These are phyloP conservation scores for Crotalus tigris DNA, from an alignment of 2,113 vertebrate species.

Conservation along the genomic window DNA sequence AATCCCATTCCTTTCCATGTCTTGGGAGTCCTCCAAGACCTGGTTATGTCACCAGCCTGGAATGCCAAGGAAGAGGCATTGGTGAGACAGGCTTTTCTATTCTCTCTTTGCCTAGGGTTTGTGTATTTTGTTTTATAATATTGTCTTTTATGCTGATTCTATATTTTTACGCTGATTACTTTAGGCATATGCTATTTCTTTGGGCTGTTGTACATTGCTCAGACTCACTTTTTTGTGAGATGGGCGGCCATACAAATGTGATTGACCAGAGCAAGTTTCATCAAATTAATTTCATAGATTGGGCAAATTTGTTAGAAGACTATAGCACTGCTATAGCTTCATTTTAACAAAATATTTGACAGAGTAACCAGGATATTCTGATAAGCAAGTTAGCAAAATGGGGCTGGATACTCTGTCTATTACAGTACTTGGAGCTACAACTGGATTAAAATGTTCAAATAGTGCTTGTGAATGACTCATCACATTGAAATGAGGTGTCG, in stretches of 20 bases:
- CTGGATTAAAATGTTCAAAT: neutral
- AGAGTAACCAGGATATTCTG: neutral
- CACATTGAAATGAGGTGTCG: neutral
- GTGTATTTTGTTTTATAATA: neutral
- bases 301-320: neutral
- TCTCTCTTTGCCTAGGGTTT: neutral
- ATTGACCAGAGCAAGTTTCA: neutral
- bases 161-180: neutral
- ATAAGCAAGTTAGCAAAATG: neutral
- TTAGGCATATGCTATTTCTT: neutral
- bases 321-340: neutral
- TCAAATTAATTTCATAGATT: neutral
- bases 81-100: neutral
- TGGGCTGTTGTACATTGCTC: neutral
- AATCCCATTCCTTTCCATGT: neutral
- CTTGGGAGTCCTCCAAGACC: neutral
- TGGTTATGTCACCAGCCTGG: neutral
- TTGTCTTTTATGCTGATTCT: neutral
- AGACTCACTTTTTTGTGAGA: neutral
- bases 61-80: neutral
- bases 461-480: neutral
- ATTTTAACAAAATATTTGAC: neutral
- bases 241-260: neutral
- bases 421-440: neutral
- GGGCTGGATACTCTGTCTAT: neutral